Percentiles rank a stretch among this genome's conserved stretches.
Evolutionary conservation across 2,113 vertebrate genomes (phyloP).

Genomic region (Stomatorhinus ivindoensis): DNA sequence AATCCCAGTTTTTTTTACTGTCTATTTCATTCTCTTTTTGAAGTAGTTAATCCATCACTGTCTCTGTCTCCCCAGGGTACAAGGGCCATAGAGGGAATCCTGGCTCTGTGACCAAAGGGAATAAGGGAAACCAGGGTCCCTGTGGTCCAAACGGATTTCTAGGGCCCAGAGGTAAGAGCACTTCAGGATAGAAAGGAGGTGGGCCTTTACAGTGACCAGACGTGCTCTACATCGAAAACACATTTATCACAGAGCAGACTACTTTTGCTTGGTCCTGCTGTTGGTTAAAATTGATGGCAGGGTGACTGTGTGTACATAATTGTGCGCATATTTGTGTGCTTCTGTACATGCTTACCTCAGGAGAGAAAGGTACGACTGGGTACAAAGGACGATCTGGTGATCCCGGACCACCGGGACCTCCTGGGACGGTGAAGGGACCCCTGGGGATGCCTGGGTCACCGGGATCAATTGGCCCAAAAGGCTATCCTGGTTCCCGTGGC

Average conservation of each 20-base stretch:
- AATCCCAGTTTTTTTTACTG: not conserved
- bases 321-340: not conserved
- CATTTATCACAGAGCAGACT: not conserved
- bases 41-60: not conserved
- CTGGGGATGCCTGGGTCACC: not conserved
- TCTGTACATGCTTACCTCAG: not conserved
- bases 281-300: not conserved
- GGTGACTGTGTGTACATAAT: not conserved
- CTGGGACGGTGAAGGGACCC: not conserved
- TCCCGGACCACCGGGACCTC: not conserved
- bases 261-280: not conserved
- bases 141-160: slow-evolving; percentile 58
- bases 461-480: not conserved
- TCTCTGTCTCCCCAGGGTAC: slow-evolving; percentile 49
- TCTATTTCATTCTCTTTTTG: not conserved
- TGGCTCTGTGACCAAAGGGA: slow-evolving; percentile 52
- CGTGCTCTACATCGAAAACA: not conserved
- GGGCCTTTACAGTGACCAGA: not conserved
- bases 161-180: slow-evolving; percentile 51
- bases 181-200: not conserved
- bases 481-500: not conserved
- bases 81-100: slow-evolving; percentile 49
- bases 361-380: not conserved
- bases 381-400: not conserved
- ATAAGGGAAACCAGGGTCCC: slow-evolving; percentile 60